Evolutionary conservation across 2,797 vertebrate species (phyloP), one percentile per base, ranked within the genome.

Genomic region (Eospalax fontanierii): DNA sequence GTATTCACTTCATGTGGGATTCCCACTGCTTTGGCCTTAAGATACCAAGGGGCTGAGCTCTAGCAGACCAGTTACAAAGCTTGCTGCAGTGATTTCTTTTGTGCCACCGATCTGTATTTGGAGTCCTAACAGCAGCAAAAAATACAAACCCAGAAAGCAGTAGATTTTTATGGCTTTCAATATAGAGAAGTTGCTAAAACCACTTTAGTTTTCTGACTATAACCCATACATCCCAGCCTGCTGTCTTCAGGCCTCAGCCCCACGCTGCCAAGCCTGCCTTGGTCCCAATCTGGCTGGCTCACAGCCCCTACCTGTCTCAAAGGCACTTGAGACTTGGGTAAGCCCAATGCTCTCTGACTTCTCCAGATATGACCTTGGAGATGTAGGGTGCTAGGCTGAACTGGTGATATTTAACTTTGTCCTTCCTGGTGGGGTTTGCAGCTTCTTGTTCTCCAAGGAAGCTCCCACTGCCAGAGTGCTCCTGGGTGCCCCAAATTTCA

Each of bases 81-180:
- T 90, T 35, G 6, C 63, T 75, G 33, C 74, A 88, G 68, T 78
- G 68, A 43, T 68, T 50, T 81, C 57, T 74, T 90, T 81, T 78
- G 74, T 78, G 59, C 24, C 46, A 50, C 59, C 73, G 18, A 75
- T 78, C 71, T 95, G 30, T 83, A 75, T 70, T 74, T 94, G 68
- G 74, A 76, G 35, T 46, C 78, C 65, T 38, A 78, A 93, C 81
- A 61, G 43, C 73, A 59, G n/a, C 54, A 57, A 83, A 61, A 90
- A 90, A 68, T 28, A 46, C 35, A 26, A 75, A 12, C 87, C 12
- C 12, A 54, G 50, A 54, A 54, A 54, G 12, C 12, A 54, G 50
- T 12, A 54, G 14, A 14, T 54, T 54, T 54, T 90, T 65, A 40
- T 54, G 38, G 87, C 66, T 94, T 90, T 75, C 22, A 70, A 33